Evolutionary conservation across 2,113 vertebrate genomes (phyloP).

Genomic region (Perca schrenkii): DNA sequence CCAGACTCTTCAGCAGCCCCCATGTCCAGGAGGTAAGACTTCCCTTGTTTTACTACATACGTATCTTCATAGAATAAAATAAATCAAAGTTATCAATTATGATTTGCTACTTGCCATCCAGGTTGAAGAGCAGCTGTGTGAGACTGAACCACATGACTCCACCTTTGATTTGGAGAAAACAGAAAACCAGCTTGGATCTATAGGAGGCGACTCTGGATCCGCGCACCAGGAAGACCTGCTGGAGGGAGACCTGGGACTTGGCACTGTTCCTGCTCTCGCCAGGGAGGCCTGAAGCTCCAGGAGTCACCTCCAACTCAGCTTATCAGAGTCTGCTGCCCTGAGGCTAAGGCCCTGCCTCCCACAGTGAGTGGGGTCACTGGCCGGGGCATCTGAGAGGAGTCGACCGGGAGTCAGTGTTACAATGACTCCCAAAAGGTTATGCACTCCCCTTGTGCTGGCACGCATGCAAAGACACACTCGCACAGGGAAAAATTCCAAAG

Average conservation of each 20-base stretch:
- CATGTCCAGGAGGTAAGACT: constrained; percentile 79
- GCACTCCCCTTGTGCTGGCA: constrained; percentile 19
- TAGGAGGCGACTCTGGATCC: constrained; percentile 18
- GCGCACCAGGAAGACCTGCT: constrained; percentile 65
- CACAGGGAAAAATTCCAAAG: constrained; percentile 20
- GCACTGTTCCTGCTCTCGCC: constrained; percentile 10
- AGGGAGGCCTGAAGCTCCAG: constrained; percentile 37
- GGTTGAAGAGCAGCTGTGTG: constrained; percentile 55
- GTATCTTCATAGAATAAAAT: background rate
- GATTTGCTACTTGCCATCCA: constrained; percentile 10
- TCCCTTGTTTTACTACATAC: background rate
- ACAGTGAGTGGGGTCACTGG: constrained; percentile 44
- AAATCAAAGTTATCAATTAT: background rate
- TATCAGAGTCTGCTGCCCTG: constrained; percentile 29
- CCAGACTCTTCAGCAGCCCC: constrained; percentile 85
- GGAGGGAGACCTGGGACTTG: constrained; percentile 72
- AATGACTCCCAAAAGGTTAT: constrained; percentile 53
- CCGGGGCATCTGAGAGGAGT: constrained; percentile 39
- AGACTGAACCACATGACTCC: constrained; percentile 18
- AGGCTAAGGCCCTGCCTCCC: constrained; percentile 43
- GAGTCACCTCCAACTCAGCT: constrained; percentile 34
- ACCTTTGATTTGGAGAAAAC: constrained; percentile 13
- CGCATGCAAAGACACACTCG: constrained; percentile 36
- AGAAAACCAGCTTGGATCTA: background rate
- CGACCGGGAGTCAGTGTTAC: constrained; percentile 23